Conservation (phyloP, 2,888 invertebrate genomes). For the Sepioteuthis lessoniana region DNA sequence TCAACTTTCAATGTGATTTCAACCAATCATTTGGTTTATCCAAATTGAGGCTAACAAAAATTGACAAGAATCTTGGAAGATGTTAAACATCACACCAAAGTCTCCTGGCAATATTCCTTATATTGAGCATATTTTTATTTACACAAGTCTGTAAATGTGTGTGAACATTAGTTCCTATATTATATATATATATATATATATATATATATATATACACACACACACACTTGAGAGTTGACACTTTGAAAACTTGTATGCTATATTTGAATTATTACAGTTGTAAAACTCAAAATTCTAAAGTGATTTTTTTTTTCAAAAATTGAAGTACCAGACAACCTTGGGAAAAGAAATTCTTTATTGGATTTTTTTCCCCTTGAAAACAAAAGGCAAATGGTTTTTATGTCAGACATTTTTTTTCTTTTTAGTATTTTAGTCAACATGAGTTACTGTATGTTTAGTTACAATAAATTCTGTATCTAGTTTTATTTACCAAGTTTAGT, state of each 20-base stretch:
- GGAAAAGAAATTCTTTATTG: not conserved
- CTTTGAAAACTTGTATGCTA: not conserved
- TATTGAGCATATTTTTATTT: slow-evolving; percentile 18
- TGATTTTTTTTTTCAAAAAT: not conserved
- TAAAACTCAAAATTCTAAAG: not conserved
- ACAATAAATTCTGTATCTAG: not conserved
- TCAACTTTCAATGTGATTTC: not conserved
- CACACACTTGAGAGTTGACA: not conserved
- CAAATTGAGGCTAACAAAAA: slow-evolving; percentile 14
- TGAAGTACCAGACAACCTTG: not conserved
- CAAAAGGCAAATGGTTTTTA: not conserved
- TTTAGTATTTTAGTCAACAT: not conserved
- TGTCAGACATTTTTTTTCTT: not conserved
- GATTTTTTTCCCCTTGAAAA: not conserved
- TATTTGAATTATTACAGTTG: not conserved
- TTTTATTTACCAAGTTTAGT: not conserved
- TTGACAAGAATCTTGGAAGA: not conserved
- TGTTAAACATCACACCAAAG: not conserved
- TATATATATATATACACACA: no score
- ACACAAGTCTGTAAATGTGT: not conserved
- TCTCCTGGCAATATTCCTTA: slow-evolving; percentile 10
- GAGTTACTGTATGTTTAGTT: not conserved
- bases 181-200: no score
- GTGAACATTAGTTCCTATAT: not conserved
- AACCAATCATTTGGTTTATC: not conserved